Evolutionary conservation across 2,888 invertebrate species (phyloP).

Genomic region (Zygothrica quintamaculata): DNA sequence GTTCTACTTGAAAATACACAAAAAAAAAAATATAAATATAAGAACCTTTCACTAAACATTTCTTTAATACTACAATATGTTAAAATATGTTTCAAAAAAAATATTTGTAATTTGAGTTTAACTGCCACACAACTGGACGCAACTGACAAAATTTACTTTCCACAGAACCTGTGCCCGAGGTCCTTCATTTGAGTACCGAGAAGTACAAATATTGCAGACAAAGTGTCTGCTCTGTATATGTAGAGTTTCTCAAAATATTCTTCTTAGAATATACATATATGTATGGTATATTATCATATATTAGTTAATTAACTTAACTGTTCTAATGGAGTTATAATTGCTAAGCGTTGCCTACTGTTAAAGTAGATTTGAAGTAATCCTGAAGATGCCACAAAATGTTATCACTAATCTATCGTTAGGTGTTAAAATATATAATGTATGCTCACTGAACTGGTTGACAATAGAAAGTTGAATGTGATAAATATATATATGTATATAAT

Average conservation of each 20-base stretch:
- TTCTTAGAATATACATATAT: no score
- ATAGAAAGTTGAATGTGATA: constrained; percentile 3
- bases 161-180: constrained; percentile 37
- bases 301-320: no score
- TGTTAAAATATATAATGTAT: no score
- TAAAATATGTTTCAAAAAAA: constrained; percentile 37
- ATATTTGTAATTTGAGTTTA: constrained; percentile 66
- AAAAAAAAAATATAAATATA: no score
- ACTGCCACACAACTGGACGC: constrained; percentile 24
- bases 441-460: constrained; percentile 1
- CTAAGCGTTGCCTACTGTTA: no score
- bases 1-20: constrained; percentile 22
- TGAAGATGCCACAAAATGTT: no score
- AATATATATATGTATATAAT: not conserved
- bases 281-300: no score
- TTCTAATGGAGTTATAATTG: no score
- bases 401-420: no score
- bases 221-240: no score
- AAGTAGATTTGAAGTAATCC: no score
- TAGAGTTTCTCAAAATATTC: no score
- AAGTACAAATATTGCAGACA: constrained; percentile 50
- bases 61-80: constrained; percentile 43
- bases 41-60: constrained; percentile 38
- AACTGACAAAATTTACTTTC: constrained; percentile 52
- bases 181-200: constrained; percentile 50